Conservation (phyloP, 2,113 vertebrate species). For the Macroglossus sobrinus region DNA sequence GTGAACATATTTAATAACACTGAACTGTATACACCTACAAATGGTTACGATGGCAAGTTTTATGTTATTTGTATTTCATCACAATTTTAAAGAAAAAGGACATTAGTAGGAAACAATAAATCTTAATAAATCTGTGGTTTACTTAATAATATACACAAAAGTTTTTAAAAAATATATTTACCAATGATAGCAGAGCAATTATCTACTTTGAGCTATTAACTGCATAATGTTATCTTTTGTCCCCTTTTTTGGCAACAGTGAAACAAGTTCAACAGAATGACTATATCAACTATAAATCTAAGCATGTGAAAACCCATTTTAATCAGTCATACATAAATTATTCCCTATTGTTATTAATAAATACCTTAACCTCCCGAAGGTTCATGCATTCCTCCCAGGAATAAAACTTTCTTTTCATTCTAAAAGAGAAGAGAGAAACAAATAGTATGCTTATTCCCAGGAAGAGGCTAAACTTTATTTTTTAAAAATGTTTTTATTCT, state of each 20-base stretch:
- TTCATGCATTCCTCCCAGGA: conserved; percentile 99
- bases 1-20: not conserved
- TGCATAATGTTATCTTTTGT: not conserved
- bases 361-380: conserved; percentile 96
- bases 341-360: conserved; percentile 38
- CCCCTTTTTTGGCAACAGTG: not conserved
- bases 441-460: conserved; percentile 34
- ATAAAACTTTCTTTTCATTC: conserved; percentile 99
- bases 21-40: not conserved
- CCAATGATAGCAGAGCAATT: not conserved
- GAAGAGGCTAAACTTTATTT: not conserved
- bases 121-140: not conserved
- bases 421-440: conserved; percentile 72
- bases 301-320: not conserved
- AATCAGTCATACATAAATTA: conserved; percentile 25
- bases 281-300: not conserved
- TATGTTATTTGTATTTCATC: not conserved
- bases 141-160: not conserved
- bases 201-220: not conserved
- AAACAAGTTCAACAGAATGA: not conserved
- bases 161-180: not conserved
- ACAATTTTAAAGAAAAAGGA: not conserved
- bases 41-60: not conserved
- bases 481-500: not conserved
- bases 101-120: not conserved